Conservation (phyloP, 2,113 vertebrate species). For the Trogon surrucura region DNA sequence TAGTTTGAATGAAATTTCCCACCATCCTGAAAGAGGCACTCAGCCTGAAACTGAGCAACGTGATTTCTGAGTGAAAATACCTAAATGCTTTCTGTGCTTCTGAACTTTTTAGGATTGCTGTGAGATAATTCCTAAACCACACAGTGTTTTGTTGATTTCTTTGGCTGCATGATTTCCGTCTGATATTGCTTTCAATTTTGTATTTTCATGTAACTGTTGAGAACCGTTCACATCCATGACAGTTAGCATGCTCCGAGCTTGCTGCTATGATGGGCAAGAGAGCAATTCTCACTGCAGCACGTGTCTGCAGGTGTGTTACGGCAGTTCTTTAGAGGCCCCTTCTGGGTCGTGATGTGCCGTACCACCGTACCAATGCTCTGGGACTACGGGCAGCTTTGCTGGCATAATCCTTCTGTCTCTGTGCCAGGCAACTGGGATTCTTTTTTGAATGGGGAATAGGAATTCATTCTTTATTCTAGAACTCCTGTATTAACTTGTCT, state of each 20-base stretch:
- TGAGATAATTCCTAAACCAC: slow-evolving; percentile 61
- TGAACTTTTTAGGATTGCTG: slow-evolving; percentile 57
- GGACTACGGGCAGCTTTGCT: neutral
- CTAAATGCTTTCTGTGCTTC: slow-evolving; percentile 11
- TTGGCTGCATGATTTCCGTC: slow-evolving; percentile 56
- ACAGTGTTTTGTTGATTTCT: slow-evolving; percentile 7
- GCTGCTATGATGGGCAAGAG: neutral
- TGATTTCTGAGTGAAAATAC: neutral
- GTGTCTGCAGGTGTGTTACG: neutral
- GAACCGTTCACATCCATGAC: neutral
- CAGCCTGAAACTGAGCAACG: slow-evolving; percentile 3
- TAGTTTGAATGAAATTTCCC: slow-evolving; percentile 25
- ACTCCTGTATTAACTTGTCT: neutral
- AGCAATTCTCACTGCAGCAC: slow-evolving; percentile 8
- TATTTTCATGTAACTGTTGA: neutral
- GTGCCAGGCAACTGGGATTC: neutral
- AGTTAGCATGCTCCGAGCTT: slow-evolving; percentile 44
- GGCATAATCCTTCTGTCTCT: neutral
- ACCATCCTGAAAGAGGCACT: slow-evolving; percentile 58
- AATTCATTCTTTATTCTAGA: neutral
- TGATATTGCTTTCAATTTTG: slow-evolving; percentile 15
- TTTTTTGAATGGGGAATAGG: neutral
- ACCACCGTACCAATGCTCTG: neutral
- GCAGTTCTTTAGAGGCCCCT: neutral
- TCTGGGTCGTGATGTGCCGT: neutral